Evolutionary conservation across 2,113 vertebrate species (phyloP), one percentile per base, ranked within the genome.

Genomic region (Thoracochromis brauschi): DNA sequence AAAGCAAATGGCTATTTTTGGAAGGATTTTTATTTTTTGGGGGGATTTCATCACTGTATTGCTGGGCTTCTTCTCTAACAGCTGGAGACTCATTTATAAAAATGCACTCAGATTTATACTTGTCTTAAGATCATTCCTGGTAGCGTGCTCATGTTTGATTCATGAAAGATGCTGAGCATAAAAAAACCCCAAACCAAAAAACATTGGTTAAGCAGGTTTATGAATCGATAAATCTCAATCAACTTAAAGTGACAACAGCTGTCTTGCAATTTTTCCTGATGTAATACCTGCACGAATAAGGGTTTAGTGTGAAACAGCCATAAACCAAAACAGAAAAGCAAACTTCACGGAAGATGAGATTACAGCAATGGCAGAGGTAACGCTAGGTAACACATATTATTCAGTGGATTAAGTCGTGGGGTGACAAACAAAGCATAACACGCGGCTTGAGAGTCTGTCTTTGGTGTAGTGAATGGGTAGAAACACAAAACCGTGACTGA

Each of bases 31-130:
- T 65, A 1, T 79, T 92, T 88, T 88, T 89, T 88, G 21, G 2
- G 21, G 51, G 54, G 81, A 88, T 91, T 88, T 87, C 58, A 55
- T 83, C 17, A 47, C 35, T 17, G 51, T 89, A 92, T 87, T 81
- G 65, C 80, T 82, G 42, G 82, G 84, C 21, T 85, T 29, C 42
- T 86, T 57, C 63, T 73, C 80, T n/a, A 89, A 87, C 91, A 91
- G 88, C 84, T 87, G 87, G 83, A 33, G 26, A 5, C 42, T 78
- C 73, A 51, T 51, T 78, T 78, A n/a, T 78, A 51, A 78, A 78
- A 31, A 51, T 78, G 26, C 24, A 51, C 73, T 78, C 47, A 49
- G 26, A 78, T 51, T 51, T 33, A 78, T 78, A 78, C 45, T 51
- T 51, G 45, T 51, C 45, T 78, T 51, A 78, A 78, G 45, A n/a